These are phyloP conservation scores for Solea solea DNA, from an alignment of 2,113 vertebrate species.

Conservation along the genomic window DNA sequence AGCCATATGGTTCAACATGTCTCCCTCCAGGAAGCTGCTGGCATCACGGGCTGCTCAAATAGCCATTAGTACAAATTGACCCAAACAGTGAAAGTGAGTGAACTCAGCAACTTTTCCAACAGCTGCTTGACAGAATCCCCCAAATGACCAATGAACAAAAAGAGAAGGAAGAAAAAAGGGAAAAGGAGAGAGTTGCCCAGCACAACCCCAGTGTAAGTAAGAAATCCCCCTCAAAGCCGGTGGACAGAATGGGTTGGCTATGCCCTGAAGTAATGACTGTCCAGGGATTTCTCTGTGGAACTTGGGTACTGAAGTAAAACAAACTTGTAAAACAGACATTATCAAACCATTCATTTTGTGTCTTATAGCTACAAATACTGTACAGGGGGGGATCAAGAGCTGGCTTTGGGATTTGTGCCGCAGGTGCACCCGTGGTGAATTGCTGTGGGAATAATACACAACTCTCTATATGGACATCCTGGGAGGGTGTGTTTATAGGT, in stretches of 20 bases:
- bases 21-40: conserved; percentile 38
- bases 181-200: conserved; percentile 8
- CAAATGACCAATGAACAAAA: conserved; percentile 12
- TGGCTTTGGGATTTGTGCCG: no score
- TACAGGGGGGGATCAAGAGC: neutral
- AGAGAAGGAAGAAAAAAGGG: neutral
- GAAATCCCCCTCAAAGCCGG: conserved; percentile 60
- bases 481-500: no score
- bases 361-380: conserved; percentile 5
- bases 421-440: no score
- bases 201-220: conserved; percentile 38
- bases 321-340: neutral
- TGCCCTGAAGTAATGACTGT: conserved; percentile 38
- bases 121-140: conserved; percentile 56
- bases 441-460: no score
- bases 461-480: no score
- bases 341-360: conserved; percentile 18
- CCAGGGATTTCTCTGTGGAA: conserved; percentile 39
- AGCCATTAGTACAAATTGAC: conserved; percentile 55
- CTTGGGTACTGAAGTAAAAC: conserved; percentile 17
- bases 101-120: conserved; percentile 46
- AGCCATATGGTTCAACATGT: conserved; percentile 52
- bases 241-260: conserved; percentile 65
- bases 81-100: conserved; percentile 46
- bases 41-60: conserved; percentile 45